These are phyloP conservation scores for Fabriciana adippe DNA, from an alignment of 2,888 invertebrate genomes.

Conservation along the genomic window DNA sequence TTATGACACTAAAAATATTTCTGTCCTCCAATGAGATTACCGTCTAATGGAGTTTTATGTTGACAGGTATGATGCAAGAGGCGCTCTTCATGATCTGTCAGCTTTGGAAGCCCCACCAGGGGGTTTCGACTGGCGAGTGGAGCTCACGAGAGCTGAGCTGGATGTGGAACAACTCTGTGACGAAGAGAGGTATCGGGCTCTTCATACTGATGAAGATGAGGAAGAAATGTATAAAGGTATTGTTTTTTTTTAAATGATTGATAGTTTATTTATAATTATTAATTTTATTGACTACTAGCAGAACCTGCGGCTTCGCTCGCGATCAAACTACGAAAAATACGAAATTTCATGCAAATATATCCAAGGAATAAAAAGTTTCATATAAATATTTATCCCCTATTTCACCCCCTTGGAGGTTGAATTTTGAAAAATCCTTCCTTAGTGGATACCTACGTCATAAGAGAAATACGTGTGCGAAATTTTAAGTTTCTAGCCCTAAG, in stretches of 20 bases:
- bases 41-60: constrained; percentile 44
- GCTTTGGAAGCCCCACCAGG: constrained; percentile 90
- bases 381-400: too few relatives aligned
- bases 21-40: not conserved
- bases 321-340: too few relatives aligned
- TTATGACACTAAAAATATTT: constrained; percentile 2
- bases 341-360: too few relatives aligned
- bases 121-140: constrained; percentile 84
- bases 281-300: not conserved
- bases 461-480: too few relatives aligned
- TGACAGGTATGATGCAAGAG: constrained; percentile 96
- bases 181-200: constrained; percentile 95
- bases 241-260: not conserved
- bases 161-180: constrained; percentile 96
- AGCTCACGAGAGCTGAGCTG: constrained; percentile 87
- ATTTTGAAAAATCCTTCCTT: too few relatives aligned
- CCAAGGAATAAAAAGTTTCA: too few relatives aligned
- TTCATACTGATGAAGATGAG: constrained; percentile 93
- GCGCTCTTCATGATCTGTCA: constrained; percentile 92
- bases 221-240: constrained; percentile 96
- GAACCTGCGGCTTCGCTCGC: too few relatives aligned
- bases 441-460: too few relatives aligned
- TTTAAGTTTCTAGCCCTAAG: too few relatives aligned
- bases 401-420: too few relatives aligned
- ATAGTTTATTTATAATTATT: not conserved